A percentile compares a stretch with the other conserved stretches of the same genome.
Evolutionary conservation across 1,140 invertebrate genomes (phyloP).

Genomic region (Euglossa dilemma): DNA sequence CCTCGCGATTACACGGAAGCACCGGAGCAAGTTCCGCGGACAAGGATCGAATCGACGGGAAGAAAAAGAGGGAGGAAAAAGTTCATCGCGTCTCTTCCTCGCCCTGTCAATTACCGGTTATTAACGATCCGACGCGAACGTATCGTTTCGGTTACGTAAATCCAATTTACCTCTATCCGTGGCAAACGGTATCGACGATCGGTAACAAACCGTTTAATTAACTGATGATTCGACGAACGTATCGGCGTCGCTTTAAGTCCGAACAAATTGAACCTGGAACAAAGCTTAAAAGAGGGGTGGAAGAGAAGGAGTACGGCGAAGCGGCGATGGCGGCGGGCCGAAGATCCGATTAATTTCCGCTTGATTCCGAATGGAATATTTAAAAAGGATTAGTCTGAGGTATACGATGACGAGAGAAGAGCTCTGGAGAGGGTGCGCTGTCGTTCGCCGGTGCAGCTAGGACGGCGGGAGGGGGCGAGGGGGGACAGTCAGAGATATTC

Average conservation of each 20-base stretch:
- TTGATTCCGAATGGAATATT: conserved; percentile 71
- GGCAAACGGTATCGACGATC: conserved; percentile 28
- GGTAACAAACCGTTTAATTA: conserved; percentile 51
- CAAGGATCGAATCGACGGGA: not conserved
- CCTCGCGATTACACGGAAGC: too few relatives aligned
- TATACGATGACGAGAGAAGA: conserved; percentile 28
- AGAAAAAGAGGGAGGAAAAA: not conserved
- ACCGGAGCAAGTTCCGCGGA: too few relatives aligned
- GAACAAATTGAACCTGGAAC: conserved; percentile 41
- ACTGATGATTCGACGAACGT: conserved; percentile 43
- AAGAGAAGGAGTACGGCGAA: too few relatives aligned
- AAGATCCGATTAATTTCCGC: conserved; percentile 72
- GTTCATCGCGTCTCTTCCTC: not conserved
- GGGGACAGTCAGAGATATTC: conserved; percentile 68
- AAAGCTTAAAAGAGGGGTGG: not conserved
- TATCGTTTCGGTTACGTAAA: conserved; percentile 28
- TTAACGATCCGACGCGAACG: conserved; percentile 32
- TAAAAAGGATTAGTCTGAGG: conserved; percentile 70
- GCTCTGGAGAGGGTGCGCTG: not conserved
- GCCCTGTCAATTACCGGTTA: conserved; percentile 25
- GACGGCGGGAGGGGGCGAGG: not conserved
- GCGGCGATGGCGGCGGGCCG: not conserved
- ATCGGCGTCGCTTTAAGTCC: conserved; percentile 40
- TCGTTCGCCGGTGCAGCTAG: not conserved
- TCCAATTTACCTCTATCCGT: conserved; percentile 37